phyloP scores from a whole-genome alignment of 2,888 invertebrate genomes.

The Muschampia plurimacula region DNA sequence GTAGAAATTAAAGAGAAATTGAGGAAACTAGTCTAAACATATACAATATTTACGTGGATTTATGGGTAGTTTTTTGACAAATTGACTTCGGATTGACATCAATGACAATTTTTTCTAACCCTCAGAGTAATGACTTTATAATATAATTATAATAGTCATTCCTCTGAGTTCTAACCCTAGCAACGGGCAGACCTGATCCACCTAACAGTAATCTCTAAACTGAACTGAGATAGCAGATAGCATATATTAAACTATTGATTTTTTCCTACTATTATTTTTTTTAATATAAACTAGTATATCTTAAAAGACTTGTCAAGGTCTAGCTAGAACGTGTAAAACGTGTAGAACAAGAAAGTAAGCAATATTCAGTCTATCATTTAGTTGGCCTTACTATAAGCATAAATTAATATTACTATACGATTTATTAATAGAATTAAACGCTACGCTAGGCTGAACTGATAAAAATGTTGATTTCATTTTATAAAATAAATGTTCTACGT shows the following conservation, averaged over 20 bases:
- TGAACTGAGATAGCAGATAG: not conserved
- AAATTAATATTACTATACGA: too few species aligned
- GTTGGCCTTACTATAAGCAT: too few species aligned
- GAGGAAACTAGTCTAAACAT: not conserved
- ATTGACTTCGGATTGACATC: not conserved
- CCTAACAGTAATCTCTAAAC: not conserved
- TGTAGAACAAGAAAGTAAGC: too few species aligned
- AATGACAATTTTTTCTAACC: not conserved
- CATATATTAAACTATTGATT: not conserved
- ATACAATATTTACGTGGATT: constrained; percentile 21
- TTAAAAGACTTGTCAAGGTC: too few species aligned
- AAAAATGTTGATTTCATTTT: not conserved
- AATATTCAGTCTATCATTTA: too few species aligned
- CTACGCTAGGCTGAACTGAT: not conserved
- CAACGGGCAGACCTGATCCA: not conserved
- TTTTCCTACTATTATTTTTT: not conserved
- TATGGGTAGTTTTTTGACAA: constrained; percentile 36
- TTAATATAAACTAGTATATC: too few species aligned
- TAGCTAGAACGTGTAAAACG: too few species aligned
- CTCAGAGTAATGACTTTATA: too few species aligned
- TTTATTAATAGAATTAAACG: too few species aligned
- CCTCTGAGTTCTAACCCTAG: not conserved
- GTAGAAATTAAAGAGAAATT: constrained; percentile 10
- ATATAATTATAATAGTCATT: too few species aligned
- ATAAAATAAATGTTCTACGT: not conserved